phyloP scores from a whole-genome alignment of 2,888 invertebrate species.

The Microctonus aethiopoides region DNA sequence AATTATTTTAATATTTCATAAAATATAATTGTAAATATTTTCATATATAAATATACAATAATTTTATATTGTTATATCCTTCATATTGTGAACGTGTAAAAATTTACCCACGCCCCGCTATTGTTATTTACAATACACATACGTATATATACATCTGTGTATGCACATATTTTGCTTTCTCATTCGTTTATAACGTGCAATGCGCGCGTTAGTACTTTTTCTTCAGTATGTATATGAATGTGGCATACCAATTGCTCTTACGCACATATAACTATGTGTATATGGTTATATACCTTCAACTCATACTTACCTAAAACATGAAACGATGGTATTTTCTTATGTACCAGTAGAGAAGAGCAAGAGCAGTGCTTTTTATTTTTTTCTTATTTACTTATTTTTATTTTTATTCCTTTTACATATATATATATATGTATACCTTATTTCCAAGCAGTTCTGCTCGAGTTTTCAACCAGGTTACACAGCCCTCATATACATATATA shows the following conservation, averaged over 20 bases:
- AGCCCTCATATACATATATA: no score
- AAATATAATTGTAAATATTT: no score
- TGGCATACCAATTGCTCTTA: conserved; percentile 33
- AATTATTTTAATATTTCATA: no score
- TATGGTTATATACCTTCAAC: conserved; percentile 9
- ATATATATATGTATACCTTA: background rate
- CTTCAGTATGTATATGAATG: conserved; percentile 22
- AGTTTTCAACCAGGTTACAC: background rate
- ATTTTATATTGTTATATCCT: background rate
- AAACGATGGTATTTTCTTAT: conserved; percentile 19
- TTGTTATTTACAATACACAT: no score
- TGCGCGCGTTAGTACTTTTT: conserved; percentile 4
- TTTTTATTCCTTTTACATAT: background rate
- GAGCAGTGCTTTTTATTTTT: conserved; percentile 7
- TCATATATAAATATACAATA: background rate
- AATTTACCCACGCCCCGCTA: background rate
- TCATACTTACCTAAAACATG: conserved; percentile 11
- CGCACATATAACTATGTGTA: conserved; percentile 32
- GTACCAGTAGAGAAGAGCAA: conserved; percentile 5
- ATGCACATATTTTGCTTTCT: conserved; percentile 24
- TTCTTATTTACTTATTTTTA: background rate
- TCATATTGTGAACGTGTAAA: background rate
- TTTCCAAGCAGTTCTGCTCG: background rate
- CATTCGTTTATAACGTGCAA: background rate
- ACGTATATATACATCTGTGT: conserved; percentile 19